Evolutionary conservation across 2,888 invertebrate species (phyloP), one percentile per base, ranked within the genome.

Genomic region (Arctia plantaginis): DNA sequence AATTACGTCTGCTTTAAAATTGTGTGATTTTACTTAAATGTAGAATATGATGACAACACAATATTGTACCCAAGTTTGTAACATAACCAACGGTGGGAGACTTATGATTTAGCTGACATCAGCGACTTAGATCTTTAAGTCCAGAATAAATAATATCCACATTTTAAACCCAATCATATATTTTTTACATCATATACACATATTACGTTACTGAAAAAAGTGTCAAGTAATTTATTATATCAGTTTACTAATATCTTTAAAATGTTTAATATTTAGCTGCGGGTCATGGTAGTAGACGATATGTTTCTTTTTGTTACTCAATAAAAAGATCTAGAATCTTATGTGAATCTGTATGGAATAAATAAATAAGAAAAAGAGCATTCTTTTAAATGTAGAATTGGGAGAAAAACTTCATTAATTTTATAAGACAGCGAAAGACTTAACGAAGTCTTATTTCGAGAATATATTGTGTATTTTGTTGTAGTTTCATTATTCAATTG

Each of bases 221-320:
- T 68, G 75, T 75, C 47, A 76, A 67, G 66, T 47, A 23, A 66
- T 55, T 59, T 41, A 72, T 72, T 55, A 62, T 74, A 30, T 82
- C 75, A 75, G 74, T 73, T 39, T 73, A 55, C 65, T 75, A 66
- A 74, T 71, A 71, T 69, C 67, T 39, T 41, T 75, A 23, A 66
- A 68, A 74, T 72, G 72, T 74, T 67, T 47, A 64, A 75, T 77
- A 67, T 76, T 80, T 82, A 69, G 69, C 74, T 74, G 71, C 72
- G 73, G 82, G 77, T 79, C 76, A 73, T 67, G 75, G 77, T 74
- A 76, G 27, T 23, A 70, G 62, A 62, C 62, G 30, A 69, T 66
- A n/a, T 23, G 10, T 39, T n/a, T 66, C 41, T 66, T n/a, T 39
- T 39, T n/a, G 13, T 66, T 41, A 66, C 27, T 1, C 10, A 66